Base-by-base conservation (phyloP, 2,888 invertebrate species). In the Notocelia uddmanniana region DNA sequence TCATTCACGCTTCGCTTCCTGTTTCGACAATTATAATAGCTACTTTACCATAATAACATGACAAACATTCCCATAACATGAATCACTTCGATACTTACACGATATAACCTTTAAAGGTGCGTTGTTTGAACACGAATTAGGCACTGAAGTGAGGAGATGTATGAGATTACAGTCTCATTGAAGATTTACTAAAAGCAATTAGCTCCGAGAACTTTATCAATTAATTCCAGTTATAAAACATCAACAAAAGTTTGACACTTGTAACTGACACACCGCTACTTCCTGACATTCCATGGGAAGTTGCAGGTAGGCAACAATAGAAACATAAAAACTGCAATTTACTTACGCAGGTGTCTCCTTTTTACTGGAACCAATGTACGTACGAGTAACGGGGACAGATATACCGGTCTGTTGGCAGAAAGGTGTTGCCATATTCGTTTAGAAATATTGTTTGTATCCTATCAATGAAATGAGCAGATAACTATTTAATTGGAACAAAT, bases 211-310 rank as follows among this genome's bases (percentile, higher is more conserved):
- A 84, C 77, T 79, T 79, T 83, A 87, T 83, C 83, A 87, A 82
- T 78, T 78, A 81, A 81, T 81, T 83, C 83, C 81, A 83, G 79
- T 85, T 83, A 84, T 85, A 88, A 85, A 88, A 85, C 88, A 92
- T 88, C 91, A 93, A 93, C 91, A 92, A 91, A 86, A 91, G 85
- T 91, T 91, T 92, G 92, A 90, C 88, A 90, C 86, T 72, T 68
- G 55, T 60, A 68, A 72, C 72, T 72, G 72, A 72, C 72, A 71
- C 74, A 74, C 69, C 72, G 72, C 69, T 73, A 69, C 63, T 73
- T 73, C 69, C 68, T 73, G 68, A 73, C 73, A 69, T 73, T 73
- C 58, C 71, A 62, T 60, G 67, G 54, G 72, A 72, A 67, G 59
- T 71, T 72, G 67, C 60, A 68, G 62, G 78, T 75, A 76, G 76